phyloP scores from a whole-genome alignment of 2,797 vertebrate genomes.

The Carduelis carduelis region DNA sequence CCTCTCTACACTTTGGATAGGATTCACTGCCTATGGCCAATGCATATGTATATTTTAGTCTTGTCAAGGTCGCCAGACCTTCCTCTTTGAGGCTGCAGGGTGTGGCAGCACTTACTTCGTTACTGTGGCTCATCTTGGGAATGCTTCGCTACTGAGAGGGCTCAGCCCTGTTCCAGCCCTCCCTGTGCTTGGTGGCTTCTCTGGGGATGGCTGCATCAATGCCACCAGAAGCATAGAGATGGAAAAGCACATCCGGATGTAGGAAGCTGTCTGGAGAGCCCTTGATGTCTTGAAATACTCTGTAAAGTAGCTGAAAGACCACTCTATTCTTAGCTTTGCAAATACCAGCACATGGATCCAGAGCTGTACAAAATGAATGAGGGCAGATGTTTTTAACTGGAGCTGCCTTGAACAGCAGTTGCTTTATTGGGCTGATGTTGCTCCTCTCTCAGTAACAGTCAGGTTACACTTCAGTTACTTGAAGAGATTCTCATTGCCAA shows the following conservation, averaged over 20 bases:
- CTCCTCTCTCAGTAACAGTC: neutral
- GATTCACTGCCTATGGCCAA: neutral
- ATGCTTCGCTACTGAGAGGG: neutral
- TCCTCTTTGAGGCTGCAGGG: neutral
- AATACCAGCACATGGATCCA: neutral
- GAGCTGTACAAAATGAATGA: neutral
- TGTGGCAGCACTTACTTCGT: neutral
- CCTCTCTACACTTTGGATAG: neutral
- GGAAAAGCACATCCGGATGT: neutral
- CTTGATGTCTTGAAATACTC: conserved; percentile 15
- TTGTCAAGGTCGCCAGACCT: neutral
- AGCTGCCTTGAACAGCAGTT: neutral
- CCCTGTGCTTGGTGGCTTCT: neutral
- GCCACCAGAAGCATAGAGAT: neutral
- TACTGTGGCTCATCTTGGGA: neutral
- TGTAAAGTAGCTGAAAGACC: conserved; percentile 17
- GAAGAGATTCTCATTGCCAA: neutral
- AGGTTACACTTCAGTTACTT: conserved; percentile 13
- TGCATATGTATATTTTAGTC: neutral
- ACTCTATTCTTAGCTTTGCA: neutral
- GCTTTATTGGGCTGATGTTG: neutral
- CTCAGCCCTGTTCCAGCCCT: neutral
- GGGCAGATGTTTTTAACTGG: neutral
- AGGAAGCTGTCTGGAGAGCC: neutral
- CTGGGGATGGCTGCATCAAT: neutral